Evolutionary conservation across 2,888 invertebrate genomes (phyloP).

Genomic region (Lithosia quadra): DNA sequence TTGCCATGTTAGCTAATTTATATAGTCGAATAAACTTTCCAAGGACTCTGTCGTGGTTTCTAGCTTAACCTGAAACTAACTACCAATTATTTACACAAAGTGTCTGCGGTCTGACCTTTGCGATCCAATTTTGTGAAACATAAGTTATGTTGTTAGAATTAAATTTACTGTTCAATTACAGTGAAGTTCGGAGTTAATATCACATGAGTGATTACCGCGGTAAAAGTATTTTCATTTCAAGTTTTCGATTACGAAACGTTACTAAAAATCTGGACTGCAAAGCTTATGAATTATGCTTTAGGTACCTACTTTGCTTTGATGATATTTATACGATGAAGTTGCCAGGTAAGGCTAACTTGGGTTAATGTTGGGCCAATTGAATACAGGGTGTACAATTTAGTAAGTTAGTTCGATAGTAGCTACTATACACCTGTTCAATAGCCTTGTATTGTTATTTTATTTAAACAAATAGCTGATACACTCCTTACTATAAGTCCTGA

Average conservation of each 20-base stretch:
- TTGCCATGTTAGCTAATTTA: constrained; percentile 5
- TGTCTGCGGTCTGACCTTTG: constrained; percentile 17
- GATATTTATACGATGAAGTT: too few species aligned
- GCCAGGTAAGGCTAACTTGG: too few species aligned
- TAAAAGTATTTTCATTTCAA: neutral
- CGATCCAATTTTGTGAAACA: constrained; percentile 10
- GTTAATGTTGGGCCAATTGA: too few species aligned
- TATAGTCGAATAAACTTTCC: constrained; percentile 10
- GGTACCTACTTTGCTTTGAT: too few species aligned
- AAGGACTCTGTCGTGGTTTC: constrained; percentile 6
- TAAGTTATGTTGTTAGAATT: constrained; percentile 3
- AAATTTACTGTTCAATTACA: constrained; percentile 2
- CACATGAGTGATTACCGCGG: neutral
- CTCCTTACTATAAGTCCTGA: neutral
- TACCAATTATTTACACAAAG: constrained; percentile 15
- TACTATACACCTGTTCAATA: neutral
- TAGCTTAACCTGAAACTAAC: constrained; percentile 11
- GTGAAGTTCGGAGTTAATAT: neutral
- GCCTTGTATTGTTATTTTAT: neutral
- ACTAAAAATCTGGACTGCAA: neutral
- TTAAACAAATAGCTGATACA: neutral
- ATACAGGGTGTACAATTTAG: neutral
- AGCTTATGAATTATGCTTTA: neutral
- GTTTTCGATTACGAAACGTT: neutral
- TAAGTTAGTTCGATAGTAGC: neutral